phyloP scores from a whole-genome alignment of 2,888 invertebrate species.

The Sericinus montela region DNA sequence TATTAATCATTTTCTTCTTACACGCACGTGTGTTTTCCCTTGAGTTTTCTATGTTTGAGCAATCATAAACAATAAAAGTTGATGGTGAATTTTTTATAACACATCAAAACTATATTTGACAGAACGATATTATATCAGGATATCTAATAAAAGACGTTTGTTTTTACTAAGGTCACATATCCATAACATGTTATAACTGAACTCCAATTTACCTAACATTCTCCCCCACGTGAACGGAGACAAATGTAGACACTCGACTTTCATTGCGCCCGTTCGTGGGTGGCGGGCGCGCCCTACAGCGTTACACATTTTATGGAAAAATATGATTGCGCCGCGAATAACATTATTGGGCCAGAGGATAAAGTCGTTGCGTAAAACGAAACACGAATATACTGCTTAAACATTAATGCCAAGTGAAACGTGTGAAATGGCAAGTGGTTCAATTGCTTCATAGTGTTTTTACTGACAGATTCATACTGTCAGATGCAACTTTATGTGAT shows the following conservation, averaged over 20 bases:
- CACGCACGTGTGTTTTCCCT: too few species aligned
- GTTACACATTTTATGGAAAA: constrained; percentile 30
- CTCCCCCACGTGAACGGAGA: constrained; percentile 26
- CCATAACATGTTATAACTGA: neutral
- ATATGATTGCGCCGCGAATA: constrained; percentile 22
- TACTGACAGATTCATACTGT: neutral
- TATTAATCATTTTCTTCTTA: too few species aligned
- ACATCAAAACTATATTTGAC: too few species aligned
- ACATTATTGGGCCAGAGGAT: constrained; percentile 18
- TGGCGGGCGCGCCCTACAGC: constrained; percentile 7
- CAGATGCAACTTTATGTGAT: too few species aligned
- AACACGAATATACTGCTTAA: constrained; percentile 4
- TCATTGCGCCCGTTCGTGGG: constrained; percentile 29
- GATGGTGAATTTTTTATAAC: too few species aligned
- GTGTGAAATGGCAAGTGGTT: constrained; percentile 1
- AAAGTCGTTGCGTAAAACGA: constrained; percentile 11
- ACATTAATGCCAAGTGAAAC: constrained; percentile 1
- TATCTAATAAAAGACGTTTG: neutral
- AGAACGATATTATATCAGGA: too few species aligned
- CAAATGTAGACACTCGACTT: constrained; percentile 33
- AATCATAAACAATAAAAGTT: too few species aligned
- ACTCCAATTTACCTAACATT: constrained; percentile 16
- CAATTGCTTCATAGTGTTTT: neutral
- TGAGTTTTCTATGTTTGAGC: too few species aligned
- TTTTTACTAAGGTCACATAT: neutral